A percentile compares a stretch with the other conserved stretches of the same genome.
Conservation (phyloP, 2,113 vertebrate genomes). For the Ameiurus melas region DNA sequence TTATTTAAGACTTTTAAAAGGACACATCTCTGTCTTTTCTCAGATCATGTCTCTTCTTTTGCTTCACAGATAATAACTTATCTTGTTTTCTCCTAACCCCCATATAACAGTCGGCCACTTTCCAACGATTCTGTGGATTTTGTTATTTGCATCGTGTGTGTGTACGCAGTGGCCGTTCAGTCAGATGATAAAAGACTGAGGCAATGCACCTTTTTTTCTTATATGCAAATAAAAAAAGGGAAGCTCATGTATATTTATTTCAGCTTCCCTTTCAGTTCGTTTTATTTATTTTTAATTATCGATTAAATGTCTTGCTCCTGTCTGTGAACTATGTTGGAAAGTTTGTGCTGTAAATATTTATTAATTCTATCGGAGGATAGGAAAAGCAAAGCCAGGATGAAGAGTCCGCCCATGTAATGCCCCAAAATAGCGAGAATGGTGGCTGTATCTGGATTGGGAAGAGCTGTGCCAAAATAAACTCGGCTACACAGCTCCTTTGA, state of each 20-base stretch:
- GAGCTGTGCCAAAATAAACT: slow-evolving; percentile 20
- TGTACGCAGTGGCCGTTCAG: slow-evolving; percentile 53
- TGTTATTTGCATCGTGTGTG: slow-evolving; percentile 68
- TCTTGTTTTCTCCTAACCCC: slow-evolving; percentile 58
- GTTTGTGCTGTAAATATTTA: slow-evolving; percentile 50
- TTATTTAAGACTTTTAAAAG: slow-evolving; percentile 29
- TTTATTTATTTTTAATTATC: slow-evolving; percentile 67
- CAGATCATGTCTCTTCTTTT: slow-evolving; percentile 45
- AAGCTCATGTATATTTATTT: slow-evolving; percentile 54
- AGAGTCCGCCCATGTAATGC: slow-evolving; percentile 31
- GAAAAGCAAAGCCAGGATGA: slow-evolving; percentile 50
- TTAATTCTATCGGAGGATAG: slow-evolving; percentile 35
- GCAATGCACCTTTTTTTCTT: slow-evolving; percentile 63
- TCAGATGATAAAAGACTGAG: slow-evolving; percentile 48
- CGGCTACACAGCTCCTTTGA: background rate
- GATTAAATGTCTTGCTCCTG: slow-evolving; percentile 61
- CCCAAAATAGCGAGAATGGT: slow-evolving; percentile 23
- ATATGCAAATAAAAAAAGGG: slow-evolving; percentile 58
- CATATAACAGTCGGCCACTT: slow-evolving; percentile 33
- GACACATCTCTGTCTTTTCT: slow-evolving; percentile 43
- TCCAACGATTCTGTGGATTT: slow-evolving; percentile 57
- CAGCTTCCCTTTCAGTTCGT: slow-evolving; percentile 50
- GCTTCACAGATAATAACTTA: slow-evolving; percentile 47
- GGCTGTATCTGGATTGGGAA: slow-evolving; percentile 19
- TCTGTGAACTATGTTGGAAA: slow-evolving; percentile 35